Percentiles rank a stretch among this genome's conserved stretches.
These are phyloP conservation scores for Urocolius indicus DNA, from an alignment of 2,113 vertebrate genomes.

Conservation along the genomic window DNA sequence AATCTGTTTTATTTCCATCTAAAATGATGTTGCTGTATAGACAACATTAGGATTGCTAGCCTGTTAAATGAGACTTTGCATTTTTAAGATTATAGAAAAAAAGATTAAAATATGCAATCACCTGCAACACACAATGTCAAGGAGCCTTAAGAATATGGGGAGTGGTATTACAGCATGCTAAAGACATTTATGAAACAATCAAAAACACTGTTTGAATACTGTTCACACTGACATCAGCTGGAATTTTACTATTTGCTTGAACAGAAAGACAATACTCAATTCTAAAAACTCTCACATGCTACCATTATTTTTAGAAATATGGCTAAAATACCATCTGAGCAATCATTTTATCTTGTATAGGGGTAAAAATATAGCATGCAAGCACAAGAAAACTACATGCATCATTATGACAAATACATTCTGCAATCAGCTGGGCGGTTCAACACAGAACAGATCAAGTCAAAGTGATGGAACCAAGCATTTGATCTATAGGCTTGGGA, in stretches of 20 bases:
- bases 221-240: background rate
- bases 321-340: background rate
- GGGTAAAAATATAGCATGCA: background rate
- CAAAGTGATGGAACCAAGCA: background rate
- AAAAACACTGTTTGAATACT: background rate
- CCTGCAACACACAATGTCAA: background rate
- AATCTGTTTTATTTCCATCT: background rate
- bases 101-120: background rate
- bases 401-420: background rate
- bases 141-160: background rate
- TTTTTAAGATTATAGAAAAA: background rate
- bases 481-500: background rate
- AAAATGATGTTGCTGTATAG: background rate
- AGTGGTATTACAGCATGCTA: accelerated
- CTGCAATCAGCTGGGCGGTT: background rate
- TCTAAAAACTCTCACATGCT: background rate
- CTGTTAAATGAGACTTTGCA: background rate
- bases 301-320: background rate
- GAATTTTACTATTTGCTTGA: background rate
- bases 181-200: background rate
- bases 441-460: background rate
- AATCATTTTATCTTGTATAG: background rate
- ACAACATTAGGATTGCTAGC: background rate
- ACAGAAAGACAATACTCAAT: background rate
- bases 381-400: background rate